Base-by-base conservation (phyloP, 35 echinoderm and acorn worm species). In the Heliocidaris tuberculata region DNA sequence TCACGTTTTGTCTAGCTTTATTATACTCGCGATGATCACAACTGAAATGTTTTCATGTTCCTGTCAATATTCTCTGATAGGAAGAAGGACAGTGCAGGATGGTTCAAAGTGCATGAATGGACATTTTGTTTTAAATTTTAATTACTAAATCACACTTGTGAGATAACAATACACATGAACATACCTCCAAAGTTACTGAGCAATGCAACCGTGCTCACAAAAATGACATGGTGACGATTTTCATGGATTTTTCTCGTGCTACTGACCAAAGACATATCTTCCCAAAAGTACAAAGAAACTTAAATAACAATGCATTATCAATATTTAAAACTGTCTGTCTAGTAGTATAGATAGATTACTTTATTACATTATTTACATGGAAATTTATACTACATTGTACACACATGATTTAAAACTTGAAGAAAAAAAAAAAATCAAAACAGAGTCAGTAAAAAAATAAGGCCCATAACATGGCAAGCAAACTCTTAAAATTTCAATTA, bases 361-460 rank as follows among this genome's bases (percentile, higher is more conserved):
- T 78, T 78, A 78, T 78, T n/a, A 78, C 65, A 78, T 78, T 78
- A 78, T 78, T 27, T 78, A 78, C 65, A 78, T 78, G 65, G 17
- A 78, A 78, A 27, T n/a, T 78, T 27, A 27, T 7, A 78, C 27
- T 4, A 21, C 21, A 27, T 78, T 78, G 19, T 78, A 78, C 65
- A 78, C 17, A 78, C 21, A 78, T 78, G 21, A n/a, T 78, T 78
- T 78, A 78, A 78, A 78, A 78, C 65, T 78, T 78, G 0, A n/a
- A 19, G 65, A 78, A 78, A 78, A 21, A 19, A n/a, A n/a, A 19
- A 27, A 29, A 24, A 17, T 70, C 16, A 78, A 78, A 78, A 27
- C 19, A 78, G 65, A 78, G 65, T 42, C 0, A n/a, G 65, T 78
- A 78, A 78, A 78, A 78, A 78, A 78, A 78, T 78, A 78, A 78